A percentile compares a stretch with the other conserved stretches of the same genome.
Evolutionary conservation across 2,797 vertebrate species (phyloP).

Genomic region (Cottoperca gobio): DNA sequence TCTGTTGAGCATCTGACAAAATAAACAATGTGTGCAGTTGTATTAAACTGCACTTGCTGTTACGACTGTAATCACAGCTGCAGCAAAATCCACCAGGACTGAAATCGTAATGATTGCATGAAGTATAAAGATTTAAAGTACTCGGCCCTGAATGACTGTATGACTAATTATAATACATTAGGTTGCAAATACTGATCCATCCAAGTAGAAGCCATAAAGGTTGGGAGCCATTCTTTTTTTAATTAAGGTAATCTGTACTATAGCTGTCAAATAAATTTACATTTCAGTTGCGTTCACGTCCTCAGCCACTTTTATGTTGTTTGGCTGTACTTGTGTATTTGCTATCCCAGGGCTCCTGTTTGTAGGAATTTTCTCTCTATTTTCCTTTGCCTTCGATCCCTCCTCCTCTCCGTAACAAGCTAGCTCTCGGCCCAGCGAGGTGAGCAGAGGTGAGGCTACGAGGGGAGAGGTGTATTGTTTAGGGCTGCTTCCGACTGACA

Average conservation of each 20-base stretch:
- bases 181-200: not conserved
- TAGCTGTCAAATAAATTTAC: not conserved
- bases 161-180: not conserved
- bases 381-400: constrained; percentile 64
- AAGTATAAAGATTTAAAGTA: not conserved
- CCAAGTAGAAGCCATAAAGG: not conserved
- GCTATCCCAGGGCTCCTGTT: constrained; percentile 68
- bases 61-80: not conserved
- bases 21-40: too few relatives aligned
- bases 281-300: not conserved
- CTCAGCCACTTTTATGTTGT: constrained; percentile 9
- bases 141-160: too few relatives aligned
- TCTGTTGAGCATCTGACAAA: too few relatives aligned
- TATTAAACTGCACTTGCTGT: not conserved
- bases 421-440: constrained; percentile 65
- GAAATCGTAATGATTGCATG: not conserved
- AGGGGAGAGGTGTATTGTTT: constrained; percentile 74
- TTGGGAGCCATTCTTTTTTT: not conserved
- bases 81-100: not conserved
- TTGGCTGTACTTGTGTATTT: constrained; percentile 33
- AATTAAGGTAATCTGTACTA: not conserved
- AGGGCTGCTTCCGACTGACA: constrained; percentile 79
- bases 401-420: constrained; percentile 80
- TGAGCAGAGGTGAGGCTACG: constrained; percentile 74
- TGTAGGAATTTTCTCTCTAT: constrained; percentile 65